phyloP scores from a whole-genome alignment of 2,888 invertebrate species.

The Teleiodes luculella region DNA sequence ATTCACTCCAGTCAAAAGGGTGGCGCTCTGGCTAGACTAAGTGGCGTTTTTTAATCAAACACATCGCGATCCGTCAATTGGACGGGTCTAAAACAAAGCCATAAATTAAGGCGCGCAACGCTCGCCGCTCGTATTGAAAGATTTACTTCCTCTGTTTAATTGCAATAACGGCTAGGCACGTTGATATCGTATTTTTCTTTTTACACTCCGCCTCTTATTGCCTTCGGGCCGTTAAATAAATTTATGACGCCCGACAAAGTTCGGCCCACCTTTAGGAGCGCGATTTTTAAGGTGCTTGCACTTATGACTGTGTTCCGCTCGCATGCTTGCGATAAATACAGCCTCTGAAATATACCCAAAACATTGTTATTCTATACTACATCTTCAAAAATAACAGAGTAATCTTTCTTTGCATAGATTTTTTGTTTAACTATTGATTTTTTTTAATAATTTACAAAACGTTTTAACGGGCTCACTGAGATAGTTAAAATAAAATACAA shows the following conservation, averaged over 20 bases:
- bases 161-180: slow-evolving; percentile 79
- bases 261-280: slow-evolving; percentile 63
- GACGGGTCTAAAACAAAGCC: slow-evolving; percentile 77
- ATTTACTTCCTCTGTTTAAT: slow-evolving; percentile 79
- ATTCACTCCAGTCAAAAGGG: slow-evolving; percentile 47
- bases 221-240: slow-evolving; percentile 78
- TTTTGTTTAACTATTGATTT: too few species aligned
- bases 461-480: too few species aligned
- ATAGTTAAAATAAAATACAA: too few species aligned
- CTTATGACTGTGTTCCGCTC: neutral
- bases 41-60: slow-evolving; percentile 74
- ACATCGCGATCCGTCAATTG: slow-evolving; percentile 74
- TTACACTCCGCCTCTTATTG: slow-evolving; percentile 78
- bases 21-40: slow-evolving; percentile 44
- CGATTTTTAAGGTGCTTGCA: neutral
- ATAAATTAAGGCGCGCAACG: slow-evolving; percentile 75
- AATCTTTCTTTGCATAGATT: too few species aligned
- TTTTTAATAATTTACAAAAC: too few species aligned
- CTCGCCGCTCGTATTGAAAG: slow-evolving; percentile 73
- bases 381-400: too few species aligned
- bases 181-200: slow-evolving; percentile 79
- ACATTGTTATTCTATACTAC: too few species aligned
- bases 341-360: too few species aligned
- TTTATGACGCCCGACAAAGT: slow-evolving; percentile 78
- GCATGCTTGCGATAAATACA: too few species aligned